Evolutionary conservation across 2,888 invertebrate species (phyloP).

Genomic region (Cepaea hortensis): DNA sequence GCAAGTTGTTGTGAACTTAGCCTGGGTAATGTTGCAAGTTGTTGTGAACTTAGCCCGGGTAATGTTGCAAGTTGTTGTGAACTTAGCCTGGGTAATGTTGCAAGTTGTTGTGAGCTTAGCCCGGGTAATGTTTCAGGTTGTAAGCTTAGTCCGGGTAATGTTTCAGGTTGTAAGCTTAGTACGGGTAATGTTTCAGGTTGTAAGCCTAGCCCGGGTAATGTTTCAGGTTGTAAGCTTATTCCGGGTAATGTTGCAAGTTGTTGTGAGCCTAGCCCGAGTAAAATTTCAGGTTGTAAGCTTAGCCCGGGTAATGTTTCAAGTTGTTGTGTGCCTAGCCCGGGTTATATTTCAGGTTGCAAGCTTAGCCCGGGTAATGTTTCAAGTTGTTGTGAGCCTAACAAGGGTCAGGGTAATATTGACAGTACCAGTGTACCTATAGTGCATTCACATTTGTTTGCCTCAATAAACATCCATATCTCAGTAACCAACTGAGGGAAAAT

Average conservation of each 20-base stretch:
- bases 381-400: slow-evolving; percentile 11
- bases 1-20: no score
- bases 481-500: no score
- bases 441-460: no score
- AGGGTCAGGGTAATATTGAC: slow-evolving; percentile 15
- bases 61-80: not conserved
- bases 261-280: not conserved
- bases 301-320: not conserved
- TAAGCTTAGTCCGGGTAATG: not conserved
- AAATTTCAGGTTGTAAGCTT: not conserved
- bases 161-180: not conserved
- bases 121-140: not conserved
- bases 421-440: no score
- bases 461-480: no score
- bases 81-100: not conserved
- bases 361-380: no score
- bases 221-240: not conserved
- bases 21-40: not conserved
- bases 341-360: not conserved
- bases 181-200: no score
- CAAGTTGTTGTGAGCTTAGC: not conserved
- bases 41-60: slow-evolving; percentile 24
- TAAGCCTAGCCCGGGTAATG: no score
- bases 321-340: not conserved
- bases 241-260: slow-evolving; percentile 21